Evolutionary conservation across 2,888 invertebrate genomes (phyloP).

Genomic region (Macaria liturata): DNA sequence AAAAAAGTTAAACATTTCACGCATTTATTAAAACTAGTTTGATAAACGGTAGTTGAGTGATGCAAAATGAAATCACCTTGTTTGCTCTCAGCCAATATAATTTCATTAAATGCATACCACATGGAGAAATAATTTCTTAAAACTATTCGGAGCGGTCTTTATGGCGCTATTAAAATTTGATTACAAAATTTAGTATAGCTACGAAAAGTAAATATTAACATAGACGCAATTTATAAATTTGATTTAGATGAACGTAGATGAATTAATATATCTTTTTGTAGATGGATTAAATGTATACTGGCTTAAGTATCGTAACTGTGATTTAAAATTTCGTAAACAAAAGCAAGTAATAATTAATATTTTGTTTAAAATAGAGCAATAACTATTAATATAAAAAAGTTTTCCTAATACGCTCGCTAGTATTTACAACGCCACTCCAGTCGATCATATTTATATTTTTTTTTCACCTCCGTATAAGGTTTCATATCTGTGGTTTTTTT

Average conservation of each 20-base stretch:
- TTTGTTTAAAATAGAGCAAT: too few relatives aligned
- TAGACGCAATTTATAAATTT: constrained; percentile 28
- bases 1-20: too few relatives aligned
- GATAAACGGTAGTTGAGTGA: constrained; percentile 26
- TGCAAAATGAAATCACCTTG: constrained; percentile 40
- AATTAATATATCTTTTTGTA: background rate
- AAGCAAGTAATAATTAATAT: too few relatives aligned
- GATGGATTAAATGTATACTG: too few relatives aligned
- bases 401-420: too few relatives aligned
- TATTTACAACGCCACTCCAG: too few relatives aligned
- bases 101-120: constrained; percentile 26
- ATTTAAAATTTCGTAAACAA: too few relatives aligned
- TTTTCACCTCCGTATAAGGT: too few relatives aligned
- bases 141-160: constrained; percentile 32
- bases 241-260: constrained; percentile 3
- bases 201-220: constrained; percentile 32
- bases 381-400: too few relatives aligned
- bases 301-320: too few relatives aligned
- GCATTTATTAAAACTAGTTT: constrained; percentile 34
- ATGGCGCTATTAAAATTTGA: constrained; percentile 40
- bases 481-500: too few relatives aligned
- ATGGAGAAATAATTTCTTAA: constrained; percentile 33
- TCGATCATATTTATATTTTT: too few relatives aligned
- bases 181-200: constrained; percentile 45
- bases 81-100: constrained; percentile 35